Base-by-base conservation (phyloP, 2,113 vertebrate species). In the Plectropomus leopardus region DNA sequence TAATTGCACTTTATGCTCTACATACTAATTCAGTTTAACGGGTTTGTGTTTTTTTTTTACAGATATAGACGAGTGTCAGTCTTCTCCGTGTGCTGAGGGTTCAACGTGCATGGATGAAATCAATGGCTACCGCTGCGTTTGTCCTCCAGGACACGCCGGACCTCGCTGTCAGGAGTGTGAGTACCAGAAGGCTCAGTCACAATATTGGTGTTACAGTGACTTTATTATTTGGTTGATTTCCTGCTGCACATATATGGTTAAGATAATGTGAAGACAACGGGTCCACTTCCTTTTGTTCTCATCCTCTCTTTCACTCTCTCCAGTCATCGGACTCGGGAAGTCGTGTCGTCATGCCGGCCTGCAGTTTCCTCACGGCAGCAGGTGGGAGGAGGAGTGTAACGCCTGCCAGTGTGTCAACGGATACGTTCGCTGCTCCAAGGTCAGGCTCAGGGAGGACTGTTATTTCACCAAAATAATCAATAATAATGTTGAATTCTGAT, bases 1-100 rank as follows among this genome's bases (percentile, higher is more conserved):
- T n/a, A n/a, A n/a, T n/a, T n/a, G n/a, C n/a, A n/a, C n/a, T n/a
- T n/a, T n/a, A n/a, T n/a, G n/a, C n/a, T n/a, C n/a, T n/a, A n/a
- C n/a, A n/a, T n/a, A n/a, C n/a, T n/a, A n/a, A n/a, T n/a, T n/a
- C n/a, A n/a, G n/a, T n/a, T n/a, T n/a, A 8, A 60, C 10, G 48
- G 3, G 21, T 48, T 6, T 51, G 45, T n/a, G 16, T 4, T 45
- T 50, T 51, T 24, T 19, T 70, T 21, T 44, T 9, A 4, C 91
- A 99, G 98, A 99, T 87, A 95, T 99, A 0, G 97, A 99, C 7
- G 98, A 99, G 92, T 99, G 98, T 82, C 98, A 98, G 93, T 97
- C 97, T 3, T 96, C 97, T 0, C 98, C 98, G 0, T 99, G 98
- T 23, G 95, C 96, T 0, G 96, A 96, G 0, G 98, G 98, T 60